A percentile compares a stretch with the other conserved stretches of the same genome.
Evolutionary conservation across 2,888 invertebrate species (phyloP).

Genomic region (Gymnosoma rotundatum): DNA sequence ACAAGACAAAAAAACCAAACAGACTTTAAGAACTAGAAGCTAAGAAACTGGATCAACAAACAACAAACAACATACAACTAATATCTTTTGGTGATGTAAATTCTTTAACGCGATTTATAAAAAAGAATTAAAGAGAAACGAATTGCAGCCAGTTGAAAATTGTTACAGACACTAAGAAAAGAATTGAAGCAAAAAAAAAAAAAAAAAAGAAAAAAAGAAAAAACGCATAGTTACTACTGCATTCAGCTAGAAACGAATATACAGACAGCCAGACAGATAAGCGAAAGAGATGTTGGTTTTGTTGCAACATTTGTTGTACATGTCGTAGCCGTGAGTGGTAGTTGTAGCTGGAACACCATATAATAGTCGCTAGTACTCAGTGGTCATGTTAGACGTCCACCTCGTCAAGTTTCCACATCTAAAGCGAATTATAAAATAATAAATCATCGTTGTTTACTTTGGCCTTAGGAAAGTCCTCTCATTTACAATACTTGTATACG

Average conservation of each 20-base stretch:
- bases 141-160: constrained; percentile 61
- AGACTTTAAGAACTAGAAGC: constrained; percentile 53
- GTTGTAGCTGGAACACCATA: constrained; percentile 39
- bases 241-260: constrained; percentile 27
- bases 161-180: constrained; percentile 38
- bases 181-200: constrained; percentile 23
- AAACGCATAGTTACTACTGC: constrained; percentile 46
- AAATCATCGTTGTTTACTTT: constrained; percentile 71
- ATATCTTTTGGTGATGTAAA: constrained; percentile 68
- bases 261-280: constrained; percentile 19
- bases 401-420: constrained; percentile 71
- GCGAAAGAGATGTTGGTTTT: constrained; percentile 42
- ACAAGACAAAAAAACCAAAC: not conserved
- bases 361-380: constrained; percentile 61
- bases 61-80: constrained; percentile 50
- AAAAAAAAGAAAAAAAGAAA: constrained; percentile 36
- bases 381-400: constrained; percentile 71
- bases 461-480: constrained; percentile 68
- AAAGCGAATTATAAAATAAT: constrained; percentile 73
- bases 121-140: constrained; percentile 51
- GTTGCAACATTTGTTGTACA: constrained; percentile 43
- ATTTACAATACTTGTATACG: constrained; percentile 59
- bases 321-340: constrained; percentile 40
- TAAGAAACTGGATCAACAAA: constrained; percentile 66
- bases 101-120: constrained; percentile 69